phyloP scores from a whole-genome alignment of 1,140 invertebrate genomes.

The Rhynchophorus ferrugineus region DNA sequence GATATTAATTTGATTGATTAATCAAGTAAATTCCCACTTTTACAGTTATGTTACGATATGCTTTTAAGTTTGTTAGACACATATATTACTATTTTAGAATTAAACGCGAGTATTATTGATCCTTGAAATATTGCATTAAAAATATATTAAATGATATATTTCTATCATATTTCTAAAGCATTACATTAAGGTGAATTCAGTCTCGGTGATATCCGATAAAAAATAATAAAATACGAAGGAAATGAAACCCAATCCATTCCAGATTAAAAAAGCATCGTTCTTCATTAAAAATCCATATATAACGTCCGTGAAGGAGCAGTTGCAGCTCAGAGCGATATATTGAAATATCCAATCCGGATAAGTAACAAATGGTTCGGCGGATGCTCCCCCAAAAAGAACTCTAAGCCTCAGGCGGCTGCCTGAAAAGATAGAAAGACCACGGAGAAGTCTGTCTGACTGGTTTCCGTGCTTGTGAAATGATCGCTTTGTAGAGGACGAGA shows the following conservation, averaged over 20 bases:
- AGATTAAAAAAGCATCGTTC: background rate
- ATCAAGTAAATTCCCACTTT: no score
- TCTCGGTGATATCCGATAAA: no score
- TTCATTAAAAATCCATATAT: conserved; percentile 2
- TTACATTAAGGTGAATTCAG: no score
- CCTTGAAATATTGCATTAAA: no score
- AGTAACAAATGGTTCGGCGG: conserved; percentile 28
- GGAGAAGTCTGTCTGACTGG: conserved; percentile 9
- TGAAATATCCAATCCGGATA: conserved; percentile 31
- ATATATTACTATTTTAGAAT: no score
- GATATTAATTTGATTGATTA: no score
- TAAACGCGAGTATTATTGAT: no score
- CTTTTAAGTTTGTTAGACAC: no score
- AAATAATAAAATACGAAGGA: background rate
- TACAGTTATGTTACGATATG: no score
- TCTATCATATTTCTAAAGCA: no score
- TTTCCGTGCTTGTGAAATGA: conserved; percentile 11
- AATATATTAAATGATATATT: no score
- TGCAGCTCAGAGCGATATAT: conserved; percentile 13
- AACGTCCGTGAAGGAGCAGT: background rate
- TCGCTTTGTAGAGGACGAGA: conserved; percentile 16
- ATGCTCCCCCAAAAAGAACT: conserved; percentile 23
- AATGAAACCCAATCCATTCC: no score
- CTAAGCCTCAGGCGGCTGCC: conserved; percentile 10
- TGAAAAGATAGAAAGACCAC: conserved; percentile 16